Evolutionary conservation across 2,113 vertebrate species (phyloP).

Genomic region (Podilymbus podiceps): DNA sequence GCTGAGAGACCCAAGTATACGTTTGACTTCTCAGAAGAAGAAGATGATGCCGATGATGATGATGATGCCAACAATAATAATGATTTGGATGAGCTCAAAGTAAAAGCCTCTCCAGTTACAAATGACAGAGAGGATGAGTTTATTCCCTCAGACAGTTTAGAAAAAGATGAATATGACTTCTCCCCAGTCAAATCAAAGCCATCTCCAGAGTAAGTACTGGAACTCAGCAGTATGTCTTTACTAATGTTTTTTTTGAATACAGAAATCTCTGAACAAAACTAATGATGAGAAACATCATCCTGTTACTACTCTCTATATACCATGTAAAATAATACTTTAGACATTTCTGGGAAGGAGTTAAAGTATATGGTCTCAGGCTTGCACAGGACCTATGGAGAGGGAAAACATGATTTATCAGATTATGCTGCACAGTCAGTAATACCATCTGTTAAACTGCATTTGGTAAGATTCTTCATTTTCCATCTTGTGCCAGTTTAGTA

Average conservation of each 20-base stretch:
- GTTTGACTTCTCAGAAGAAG: slow-evolving; percentile 97
- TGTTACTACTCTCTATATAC: neutral
- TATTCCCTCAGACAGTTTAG: slow-evolving; percentile 74
- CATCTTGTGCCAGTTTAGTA: neutral
- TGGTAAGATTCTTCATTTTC: neutral
- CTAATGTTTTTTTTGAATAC: neutral
- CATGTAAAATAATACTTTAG: neutral
- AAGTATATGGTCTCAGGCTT: neutral
- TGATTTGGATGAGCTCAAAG: slow-evolving; percentile 81
- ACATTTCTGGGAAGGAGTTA: neutral
- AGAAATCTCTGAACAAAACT: neutral
- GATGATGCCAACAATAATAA: slow-evolving; percentile 74
- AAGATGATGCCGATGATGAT: slow-evolving; percentile 84
- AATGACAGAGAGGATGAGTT: slow-evolving; percentile 86
- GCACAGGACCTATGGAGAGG: neutral
- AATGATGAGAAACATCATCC: neutral
- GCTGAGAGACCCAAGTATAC: slow-evolving; percentile 97
- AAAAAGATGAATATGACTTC: slow-evolving; percentile 85
- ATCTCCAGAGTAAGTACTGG: slow-evolving; percentile 75
- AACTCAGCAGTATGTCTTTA: neutral
- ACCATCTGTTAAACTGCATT: neutral
- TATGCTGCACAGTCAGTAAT: neutral
- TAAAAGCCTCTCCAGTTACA: slow-evolving; percentile 79
- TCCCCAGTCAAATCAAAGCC: slow-evolving; percentile 79
- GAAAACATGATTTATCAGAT: neutral